Conservation (phyloP, 2,797 vertebrate species). For the Vireo griseus region DNA sequence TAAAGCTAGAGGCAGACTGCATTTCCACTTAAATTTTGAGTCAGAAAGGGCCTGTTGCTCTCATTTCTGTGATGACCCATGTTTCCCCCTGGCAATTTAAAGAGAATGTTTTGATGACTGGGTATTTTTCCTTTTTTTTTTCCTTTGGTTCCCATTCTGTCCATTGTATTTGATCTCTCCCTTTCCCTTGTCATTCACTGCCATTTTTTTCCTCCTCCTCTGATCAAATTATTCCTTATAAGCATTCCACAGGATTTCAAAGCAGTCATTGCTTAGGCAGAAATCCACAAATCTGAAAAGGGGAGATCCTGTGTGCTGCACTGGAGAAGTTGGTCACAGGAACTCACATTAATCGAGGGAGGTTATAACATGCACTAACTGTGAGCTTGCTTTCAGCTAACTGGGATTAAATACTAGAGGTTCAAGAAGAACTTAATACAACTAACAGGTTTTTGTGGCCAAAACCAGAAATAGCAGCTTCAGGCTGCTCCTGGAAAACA, state of each 20-base stretch:
- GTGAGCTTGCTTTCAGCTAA: neutral
- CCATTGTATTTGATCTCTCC: neutral
- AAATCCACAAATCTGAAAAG: neutral
- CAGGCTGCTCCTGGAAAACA: neutral
- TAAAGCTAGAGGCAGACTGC: neutral
- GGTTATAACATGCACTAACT: neutral
- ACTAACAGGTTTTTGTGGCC: neutral
- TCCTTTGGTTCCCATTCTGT: neutral
- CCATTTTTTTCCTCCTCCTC: too few relatives aligned
- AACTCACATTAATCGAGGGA: neutral
- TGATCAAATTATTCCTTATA: neutral
- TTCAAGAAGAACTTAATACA: neutral
- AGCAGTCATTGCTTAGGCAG: neutral
- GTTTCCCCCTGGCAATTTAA: neutral
- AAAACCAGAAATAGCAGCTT: neutral
- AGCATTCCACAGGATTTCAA: neutral
- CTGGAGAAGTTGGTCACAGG: neutral
- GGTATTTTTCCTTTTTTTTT: neutral
- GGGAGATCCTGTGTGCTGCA: neutral
- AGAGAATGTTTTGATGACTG: neutral
- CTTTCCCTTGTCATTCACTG: neutral
- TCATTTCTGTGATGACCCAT: neutral
- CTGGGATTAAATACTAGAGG: neutral
- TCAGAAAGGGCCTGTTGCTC: neutral
- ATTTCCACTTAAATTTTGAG: neutral